phyloP scores from a whole-genome alignment of 2,113 vertebrate species.

The Xyrauchen texanus region DNA sequence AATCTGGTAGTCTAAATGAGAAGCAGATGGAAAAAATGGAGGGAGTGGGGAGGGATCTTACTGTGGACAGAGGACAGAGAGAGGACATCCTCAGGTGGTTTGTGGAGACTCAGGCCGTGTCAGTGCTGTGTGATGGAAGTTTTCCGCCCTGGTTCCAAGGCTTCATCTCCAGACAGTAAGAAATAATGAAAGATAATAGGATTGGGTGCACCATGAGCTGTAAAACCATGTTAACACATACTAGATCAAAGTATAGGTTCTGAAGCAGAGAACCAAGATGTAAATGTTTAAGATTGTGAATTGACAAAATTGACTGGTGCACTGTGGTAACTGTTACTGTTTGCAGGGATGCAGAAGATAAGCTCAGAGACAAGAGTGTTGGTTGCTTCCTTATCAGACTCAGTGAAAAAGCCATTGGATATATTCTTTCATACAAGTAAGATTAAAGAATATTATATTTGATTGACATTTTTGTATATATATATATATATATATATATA shows the following conservation, averaged over 20 bases:
- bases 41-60: background rate
- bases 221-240: no score
- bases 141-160: constrained; percentile 87
- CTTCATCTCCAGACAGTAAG: constrained; percentile 83
- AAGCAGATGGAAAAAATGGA: constrained; percentile 8
- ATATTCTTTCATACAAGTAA: constrained; percentile 86
- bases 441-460: constrained; percentile 32
- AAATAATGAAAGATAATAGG: background rate
- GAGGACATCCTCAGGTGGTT: constrained; percentile 80
- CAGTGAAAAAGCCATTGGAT: constrained; percentile 79
- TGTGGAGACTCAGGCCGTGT: constrained; percentile 77
- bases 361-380: constrained; percentile 70
- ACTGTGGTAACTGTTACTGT: background rate
- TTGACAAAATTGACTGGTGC: no score
- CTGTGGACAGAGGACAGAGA: constrained; percentile 54
- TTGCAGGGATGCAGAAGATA: constrained; percentile 79
- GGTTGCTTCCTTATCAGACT: constrained; percentile 72
- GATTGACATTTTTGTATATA: no score
- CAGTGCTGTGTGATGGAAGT: constrained; percentile 67
- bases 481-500: no score
- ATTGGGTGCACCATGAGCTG: no score
- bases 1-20: background rate
- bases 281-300: background rate
- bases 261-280: background rate
- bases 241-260: no score